Evolutionary conservation across 2,113 vertebrate genomes (phyloP), one percentile per base, ranked within the genome.

Genomic region (Holacanthus passer): DNA sequence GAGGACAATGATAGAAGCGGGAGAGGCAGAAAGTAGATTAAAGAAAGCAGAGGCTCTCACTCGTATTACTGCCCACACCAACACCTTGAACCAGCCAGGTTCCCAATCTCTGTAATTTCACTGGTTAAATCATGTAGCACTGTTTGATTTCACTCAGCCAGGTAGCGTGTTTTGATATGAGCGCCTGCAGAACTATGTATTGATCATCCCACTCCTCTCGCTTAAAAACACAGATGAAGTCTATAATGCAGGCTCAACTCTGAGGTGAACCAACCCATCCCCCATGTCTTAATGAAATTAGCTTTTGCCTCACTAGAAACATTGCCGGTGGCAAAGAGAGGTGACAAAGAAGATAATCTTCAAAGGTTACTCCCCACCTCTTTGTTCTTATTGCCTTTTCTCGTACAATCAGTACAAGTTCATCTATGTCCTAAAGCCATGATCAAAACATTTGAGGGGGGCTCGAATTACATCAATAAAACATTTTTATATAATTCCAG

Each of bases 251-350:
- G 59, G 59, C 65, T 77, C 55, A 79, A 85, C 59, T 81, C 65
- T 16, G 67, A 82, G 79, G 76, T 43, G 24, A 85, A 85, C 56
- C 70, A 86, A 62, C 83, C 73, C 88, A 62, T 73, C 88, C 83
- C 79, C 77, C 77, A 60, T 73, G 56, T 85, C 91, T 94, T 93
- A 93, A 92, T 91, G 85, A 93, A 94, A 95, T 94, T 92, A 92
- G 81, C 85, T 89, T 88, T 74, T 79, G 86, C 88, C 60, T 88
- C 77, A 67, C 74, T 66, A 65, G 81, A 89, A 89, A 94, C 71
- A 71, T 72, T 1, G 88, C 94, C 91, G 8, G 66, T 81, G 91
- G 92, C 92, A 87, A 90, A 83, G 73, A 47, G 84, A 84, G 85
- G 89, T 93, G 90, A 91, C 92, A 90, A 77, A 86, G 81, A 90